phyloP scores from a whole-genome alignment of 2,797 vertebrate genomes.

The Smutsia gigantea region DNA sequence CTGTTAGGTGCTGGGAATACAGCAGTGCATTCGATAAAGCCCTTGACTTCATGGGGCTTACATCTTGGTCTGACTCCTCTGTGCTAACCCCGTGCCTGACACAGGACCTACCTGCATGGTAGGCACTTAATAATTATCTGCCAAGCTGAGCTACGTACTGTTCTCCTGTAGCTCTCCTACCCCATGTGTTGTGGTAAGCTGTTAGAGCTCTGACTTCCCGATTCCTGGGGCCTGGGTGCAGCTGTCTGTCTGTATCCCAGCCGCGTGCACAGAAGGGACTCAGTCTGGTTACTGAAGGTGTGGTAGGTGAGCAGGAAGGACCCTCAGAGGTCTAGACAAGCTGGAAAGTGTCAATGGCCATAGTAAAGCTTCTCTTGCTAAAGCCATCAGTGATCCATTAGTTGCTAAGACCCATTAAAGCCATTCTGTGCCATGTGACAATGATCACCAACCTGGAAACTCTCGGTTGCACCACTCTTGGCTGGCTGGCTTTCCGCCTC shows the following conservation, averaged over 20 bases:
- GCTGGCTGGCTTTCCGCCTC: not conserved
- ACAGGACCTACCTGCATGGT: not conserved
- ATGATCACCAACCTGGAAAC: not conserved
- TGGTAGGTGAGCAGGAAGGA: too few species aligned
- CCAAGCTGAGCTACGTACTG: too few species aligned
- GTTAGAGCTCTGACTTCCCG: not conserved
- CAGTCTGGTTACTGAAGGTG: not conserved
- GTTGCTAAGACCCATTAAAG: not conserved
- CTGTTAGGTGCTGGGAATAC: not conserved
- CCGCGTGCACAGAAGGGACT: not conserved
- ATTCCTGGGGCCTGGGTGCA: not conserved
- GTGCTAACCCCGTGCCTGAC: not conserved
- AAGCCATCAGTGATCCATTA: not conserved
- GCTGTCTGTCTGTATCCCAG: accelerated
- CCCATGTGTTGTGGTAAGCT: not conserved
- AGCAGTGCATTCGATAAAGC: not conserved
- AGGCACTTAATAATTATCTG: not conserved
- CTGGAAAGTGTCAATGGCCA: not conserved
- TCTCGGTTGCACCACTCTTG: not conserved
- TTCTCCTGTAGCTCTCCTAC: accelerated
- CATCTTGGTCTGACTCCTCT: not conserved
- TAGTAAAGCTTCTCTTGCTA: not conserved
- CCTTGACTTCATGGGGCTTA: not conserved
- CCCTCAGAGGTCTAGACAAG: not conserved
- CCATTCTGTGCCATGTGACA: accelerated